Evolutionary conservation across 1,140 invertebrate species (phyloP).

Genomic region (Calephelis nemesis): DNA sequence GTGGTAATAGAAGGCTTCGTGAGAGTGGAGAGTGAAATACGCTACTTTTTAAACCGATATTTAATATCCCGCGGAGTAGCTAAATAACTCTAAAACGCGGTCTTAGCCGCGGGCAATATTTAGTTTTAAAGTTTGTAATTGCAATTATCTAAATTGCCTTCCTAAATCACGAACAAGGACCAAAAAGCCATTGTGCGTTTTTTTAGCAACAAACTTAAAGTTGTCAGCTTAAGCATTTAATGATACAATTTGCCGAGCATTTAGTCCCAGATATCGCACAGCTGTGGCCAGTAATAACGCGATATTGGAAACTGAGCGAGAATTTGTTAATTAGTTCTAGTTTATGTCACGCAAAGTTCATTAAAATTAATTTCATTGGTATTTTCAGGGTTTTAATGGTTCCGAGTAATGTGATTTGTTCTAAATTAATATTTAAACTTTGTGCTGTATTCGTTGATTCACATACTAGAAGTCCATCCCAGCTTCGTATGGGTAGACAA

Average conservation of each 20-base stretch:
- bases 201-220: slow-evolving; percentile 30
- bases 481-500: no score
- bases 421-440: no score
- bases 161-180: slow-evolving; percentile 10
- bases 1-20: no score
- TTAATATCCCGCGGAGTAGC: no score
- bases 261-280: slow-evolving; percentile 29
- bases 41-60: no score
- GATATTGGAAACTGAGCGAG: slow-evolving; percentile 31
- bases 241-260: slow-evolving; percentile 41
- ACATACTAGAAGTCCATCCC: no score
- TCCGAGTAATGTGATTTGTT: neutral
- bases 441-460: no score
- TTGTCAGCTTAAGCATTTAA: slow-evolving; percentile 35
- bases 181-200: slow-evolving; percentile 26
- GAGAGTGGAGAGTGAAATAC: no score
- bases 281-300: slow-evolving; percentile 34
- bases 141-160: slow-evolving; percentile 15
- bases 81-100: neutral
- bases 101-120: neutral
- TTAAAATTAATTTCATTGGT: slow-evolving; percentile 7
- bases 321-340: slow-evolving; percentile 12
- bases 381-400: neutral
- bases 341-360: slow-evolving; percentile 3
- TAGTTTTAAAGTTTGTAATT: neutral